These are phyloP conservation scores for Lepisosteus oculatus DNA, from an alignment of 2,113 vertebrate species.

Conservation along the genomic window DNA sequence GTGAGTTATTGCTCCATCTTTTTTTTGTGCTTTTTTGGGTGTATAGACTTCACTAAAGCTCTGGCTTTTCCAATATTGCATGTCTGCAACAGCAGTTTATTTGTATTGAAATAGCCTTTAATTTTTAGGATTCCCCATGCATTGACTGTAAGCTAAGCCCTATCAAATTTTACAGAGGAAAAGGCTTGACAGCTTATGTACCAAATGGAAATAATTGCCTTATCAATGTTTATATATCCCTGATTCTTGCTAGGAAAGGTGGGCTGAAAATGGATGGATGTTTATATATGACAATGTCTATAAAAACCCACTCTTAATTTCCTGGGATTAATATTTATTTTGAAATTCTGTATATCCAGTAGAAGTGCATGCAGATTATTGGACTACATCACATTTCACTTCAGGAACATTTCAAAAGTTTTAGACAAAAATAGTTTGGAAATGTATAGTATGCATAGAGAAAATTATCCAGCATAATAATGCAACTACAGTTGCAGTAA, in stretches of 20 bases:
- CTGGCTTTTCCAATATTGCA: neutral
- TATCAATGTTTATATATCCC: too few relatives aligned
- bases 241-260: neutral
- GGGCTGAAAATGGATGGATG: too few relatives aligned
- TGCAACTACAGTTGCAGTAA: too few relatives aligned
- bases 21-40: neutral
- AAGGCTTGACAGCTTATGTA: neutral
- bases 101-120: slow-evolving; percentile 27
- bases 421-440: too few relatives aligned
- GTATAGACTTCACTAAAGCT: neutral
- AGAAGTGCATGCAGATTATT: too few relatives aligned
- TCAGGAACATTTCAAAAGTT: too few relatives aligned
- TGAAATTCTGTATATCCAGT: neutral
- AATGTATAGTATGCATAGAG: too few relatives aligned
- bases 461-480: too few relatives aligned
- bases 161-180: neutral
- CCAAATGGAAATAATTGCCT: neutral
- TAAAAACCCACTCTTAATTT: neutral
- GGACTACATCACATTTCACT: too few relatives aligned
- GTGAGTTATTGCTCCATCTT: too few relatives aligned
- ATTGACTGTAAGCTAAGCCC: slow-evolving; percentile 24
- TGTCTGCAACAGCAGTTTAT: slow-evolving; percentile 11
- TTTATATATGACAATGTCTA: neutral
- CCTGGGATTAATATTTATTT: neutral
- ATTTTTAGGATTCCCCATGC: slow-evolving; percentile 25